Percentiles rank a stretch among this genome's conserved stretches.
Evolutionary conservation across 2,888 invertebrate genomes (phyloP).

Genomic region (Phaedon cochleariae): DNA sequence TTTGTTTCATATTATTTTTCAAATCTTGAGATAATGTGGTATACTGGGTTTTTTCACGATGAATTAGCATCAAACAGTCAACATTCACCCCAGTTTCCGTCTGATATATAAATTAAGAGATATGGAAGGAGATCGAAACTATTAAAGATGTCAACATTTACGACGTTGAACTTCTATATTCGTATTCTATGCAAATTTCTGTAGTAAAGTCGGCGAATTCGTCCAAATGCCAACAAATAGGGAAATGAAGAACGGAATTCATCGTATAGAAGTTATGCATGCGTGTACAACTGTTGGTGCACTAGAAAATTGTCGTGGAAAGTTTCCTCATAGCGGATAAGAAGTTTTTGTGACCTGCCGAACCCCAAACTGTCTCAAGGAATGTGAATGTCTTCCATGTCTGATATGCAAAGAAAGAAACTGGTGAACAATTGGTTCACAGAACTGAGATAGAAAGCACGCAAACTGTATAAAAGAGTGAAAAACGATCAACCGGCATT

Average conservation of each 20-base stretch:
- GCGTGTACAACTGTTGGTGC: slow-evolving; percentile 46
- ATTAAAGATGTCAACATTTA: slow-evolving; percentile 52
- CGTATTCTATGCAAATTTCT: slow-evolving; percentile 55
- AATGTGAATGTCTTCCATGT: not conserved
- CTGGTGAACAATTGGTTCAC: not conserved
- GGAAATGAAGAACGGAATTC: slow-evolving; percentile 51
- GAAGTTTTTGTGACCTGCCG: slow-evolving; percentile 4
- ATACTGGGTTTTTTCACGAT: no score
- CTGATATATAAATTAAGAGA: slow-evolving; percentile 33
- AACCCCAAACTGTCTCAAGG: slow-evolving; percentile 9
- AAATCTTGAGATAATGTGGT: no score
- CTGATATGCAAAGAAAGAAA: not conserved
- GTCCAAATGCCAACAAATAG: slow-evolving; percentile 47
- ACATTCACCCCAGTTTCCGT: slow-evolving; percentile 7
- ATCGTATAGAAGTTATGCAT: slow-evolving; percentile 50
- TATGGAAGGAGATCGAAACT: slow-evolving; percentile 51
- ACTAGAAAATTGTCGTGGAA: slow-evolving; percentile 42
- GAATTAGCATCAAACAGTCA: not conserved
- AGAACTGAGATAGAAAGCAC: no score
- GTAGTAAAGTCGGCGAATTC: slow-evolving; percentile 50
- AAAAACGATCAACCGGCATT: no score
- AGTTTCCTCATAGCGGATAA: slow-evolving; percentile 20
- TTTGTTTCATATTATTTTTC: no score
- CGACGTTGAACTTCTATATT: slow-evolving; percentile 52
- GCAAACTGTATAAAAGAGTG: no score